phyloP scores from a whole-genome alignment of 2,797 vertebrate species.

The Antennarius maculatus region DNA sequence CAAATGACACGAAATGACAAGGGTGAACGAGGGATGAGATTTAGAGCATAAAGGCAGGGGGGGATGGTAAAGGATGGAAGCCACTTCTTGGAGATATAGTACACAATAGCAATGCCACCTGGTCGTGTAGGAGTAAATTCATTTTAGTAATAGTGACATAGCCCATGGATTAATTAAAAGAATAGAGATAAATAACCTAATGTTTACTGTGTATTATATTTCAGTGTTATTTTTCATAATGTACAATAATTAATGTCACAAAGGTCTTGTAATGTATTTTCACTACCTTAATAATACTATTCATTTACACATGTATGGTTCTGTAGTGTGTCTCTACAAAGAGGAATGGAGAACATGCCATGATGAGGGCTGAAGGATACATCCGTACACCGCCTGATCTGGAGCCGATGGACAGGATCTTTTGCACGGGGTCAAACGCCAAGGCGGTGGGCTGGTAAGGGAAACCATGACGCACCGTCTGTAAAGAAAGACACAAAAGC shows the following conservation, averaged over 20 bases:
- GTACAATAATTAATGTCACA: background rate
- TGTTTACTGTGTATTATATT: background rate
- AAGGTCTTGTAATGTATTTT: background rate
- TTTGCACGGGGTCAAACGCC: constrained; percentile 98
- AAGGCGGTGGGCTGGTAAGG: constrained; percentile 94
- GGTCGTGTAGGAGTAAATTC: constrained; percentile 7
- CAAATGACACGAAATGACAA: constrained; percentile 45
- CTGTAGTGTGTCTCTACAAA: constrained; percentile 14
- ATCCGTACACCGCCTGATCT: constrained; percentile 94
- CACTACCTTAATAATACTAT: too few relatives aligned
- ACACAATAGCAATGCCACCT: constrained; percentile 3
- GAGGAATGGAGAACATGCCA: background rate
- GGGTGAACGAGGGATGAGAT: constrained; percentile 26
- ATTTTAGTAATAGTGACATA: background rate
- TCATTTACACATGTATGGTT: background rate
- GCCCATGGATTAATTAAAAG: background rate
- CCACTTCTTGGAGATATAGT: constrained; percentile 5
- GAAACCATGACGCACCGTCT: constrained; percentile 98
- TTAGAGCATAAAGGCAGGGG: background rate
- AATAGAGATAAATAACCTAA: background rate
- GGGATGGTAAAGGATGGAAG: background rate
- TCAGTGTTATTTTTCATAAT: constrained; percentile 1
- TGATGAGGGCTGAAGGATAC: constrained; percentile 89
- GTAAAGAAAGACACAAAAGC: constrained; percentile 37
- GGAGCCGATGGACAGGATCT: constrained; percentile 94